phyloP scores from a whole-genome alignment of 2,113 vertebrate genomes.

The Pyrgilauda ruficollis region DNA sequence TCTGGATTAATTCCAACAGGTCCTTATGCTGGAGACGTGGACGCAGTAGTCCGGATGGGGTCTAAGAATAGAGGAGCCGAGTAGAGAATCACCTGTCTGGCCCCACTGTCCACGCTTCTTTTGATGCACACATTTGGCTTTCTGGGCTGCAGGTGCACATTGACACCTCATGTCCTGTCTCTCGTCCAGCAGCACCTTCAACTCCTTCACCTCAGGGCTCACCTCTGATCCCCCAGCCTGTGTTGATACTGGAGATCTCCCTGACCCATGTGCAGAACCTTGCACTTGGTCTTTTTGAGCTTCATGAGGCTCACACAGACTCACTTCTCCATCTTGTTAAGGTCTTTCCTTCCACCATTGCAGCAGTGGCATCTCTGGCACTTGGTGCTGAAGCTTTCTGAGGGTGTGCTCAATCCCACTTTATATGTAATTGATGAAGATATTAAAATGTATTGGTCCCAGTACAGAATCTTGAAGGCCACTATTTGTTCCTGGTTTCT shows the following conservation, averaged over 20 bases:
- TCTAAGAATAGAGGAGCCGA: neutral
- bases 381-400: neutral
- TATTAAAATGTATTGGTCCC: neutral
- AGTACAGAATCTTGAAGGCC: neutral
- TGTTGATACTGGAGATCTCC: neutral
- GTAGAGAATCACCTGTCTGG: neutral
- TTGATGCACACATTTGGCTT: accelerated
- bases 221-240: neutral
- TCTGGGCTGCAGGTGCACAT: accelerated
- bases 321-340: neutral
- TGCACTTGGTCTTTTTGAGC: neutral
- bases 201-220: neutral
- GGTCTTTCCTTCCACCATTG: neutral
- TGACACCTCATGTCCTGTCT: accelerated
- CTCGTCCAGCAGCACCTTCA: accelerated
- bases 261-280: neutral
- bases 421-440: neutral
- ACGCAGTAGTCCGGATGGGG: accelerated
- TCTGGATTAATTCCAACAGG: neutral
- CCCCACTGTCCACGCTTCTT: accelerated
- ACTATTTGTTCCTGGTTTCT: neutral
- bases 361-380: neutral
- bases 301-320: neutral
- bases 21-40: neutral
- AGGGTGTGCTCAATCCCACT: neutral